These are phyloP conservation scores for Agelastica alni DNA, from an alignment of 2,888 invertebrate genomes.

Conservation along the genomic window DNA sequence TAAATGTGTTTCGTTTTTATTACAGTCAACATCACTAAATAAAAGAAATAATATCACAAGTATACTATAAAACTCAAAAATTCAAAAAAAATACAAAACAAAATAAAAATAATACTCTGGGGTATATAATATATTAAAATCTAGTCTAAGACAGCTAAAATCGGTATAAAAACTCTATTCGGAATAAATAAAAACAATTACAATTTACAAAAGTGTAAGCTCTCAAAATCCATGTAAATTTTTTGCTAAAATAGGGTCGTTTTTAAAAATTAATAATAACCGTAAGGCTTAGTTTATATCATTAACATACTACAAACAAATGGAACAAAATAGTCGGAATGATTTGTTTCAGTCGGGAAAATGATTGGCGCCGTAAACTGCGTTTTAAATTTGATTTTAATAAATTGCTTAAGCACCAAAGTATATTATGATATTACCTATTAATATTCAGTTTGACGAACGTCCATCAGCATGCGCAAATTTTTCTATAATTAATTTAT, in stretches of 20 bases:
- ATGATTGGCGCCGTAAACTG: too few relatives aligned
- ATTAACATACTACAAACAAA: constrained; percentile 10
- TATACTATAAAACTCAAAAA: constrained; percentile 14
- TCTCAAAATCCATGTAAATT: constrained; percentile 33
- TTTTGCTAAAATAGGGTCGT: constrained; percentile 23
- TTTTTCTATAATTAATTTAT: too few relatives aligned
- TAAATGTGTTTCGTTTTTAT: constrained; percentile 10
- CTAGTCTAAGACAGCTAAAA: constrained; percentile 22
- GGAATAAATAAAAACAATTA: constrained; percentile 39
- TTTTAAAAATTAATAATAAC: constrained; percentile 30
- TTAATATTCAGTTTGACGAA: too few relatives aligned
- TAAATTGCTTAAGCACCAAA: too few relatives aligned
- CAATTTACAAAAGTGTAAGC: constrained; percentile 38
- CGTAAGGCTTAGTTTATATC: constrained; percentile 20
- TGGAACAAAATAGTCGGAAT: not conserved
- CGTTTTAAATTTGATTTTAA: too few relatives aligned
- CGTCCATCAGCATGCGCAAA: too few relatives aligned
- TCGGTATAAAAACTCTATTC: constrained; percentile 39
- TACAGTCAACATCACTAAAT: constrained; percentile 22
- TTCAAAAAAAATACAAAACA: constrained; percentile 5
- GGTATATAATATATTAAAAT: constrained; percentile 19
- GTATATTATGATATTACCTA: too few relatives aligned
- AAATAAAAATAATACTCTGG: constrained; percentile 22
- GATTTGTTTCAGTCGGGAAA: too few relatives aligned
- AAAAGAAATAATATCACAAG: constrained; percentile 22